Evolutionary conservation across 2,797 vertebrate species (phyloP).

Genomic region (Phrynocephalus vlangalii): DNA sequence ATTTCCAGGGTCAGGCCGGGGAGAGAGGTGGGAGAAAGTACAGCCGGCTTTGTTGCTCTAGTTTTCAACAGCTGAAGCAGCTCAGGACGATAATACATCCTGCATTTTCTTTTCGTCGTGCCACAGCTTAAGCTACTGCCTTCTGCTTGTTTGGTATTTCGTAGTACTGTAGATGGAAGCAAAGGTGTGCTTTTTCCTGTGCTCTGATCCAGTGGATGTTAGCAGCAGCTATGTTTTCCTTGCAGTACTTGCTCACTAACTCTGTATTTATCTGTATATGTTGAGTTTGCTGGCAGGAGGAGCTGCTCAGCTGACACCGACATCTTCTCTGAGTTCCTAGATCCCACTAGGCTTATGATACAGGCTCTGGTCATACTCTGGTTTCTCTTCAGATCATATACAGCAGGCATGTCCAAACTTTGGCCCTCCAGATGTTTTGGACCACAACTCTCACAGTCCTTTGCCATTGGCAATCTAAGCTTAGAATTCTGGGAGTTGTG

Average conservation of each 20-base stretch:
- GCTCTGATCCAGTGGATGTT: not conserved
- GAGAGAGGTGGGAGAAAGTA: conserved; percentile 8
- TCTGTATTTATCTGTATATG: not conserved
- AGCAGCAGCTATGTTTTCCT: not conserved
- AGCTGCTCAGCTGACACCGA: not conserved
- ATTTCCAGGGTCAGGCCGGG: conserved; percentile 15
- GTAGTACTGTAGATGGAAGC: not conserved
- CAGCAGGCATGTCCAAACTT: too few species aligned
- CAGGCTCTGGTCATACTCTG: not conserved
- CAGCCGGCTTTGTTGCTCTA: conserved; percentile 26
- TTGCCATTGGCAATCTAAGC: too few species aligned
- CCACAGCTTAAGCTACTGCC: not conserved
- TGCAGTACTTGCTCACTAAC: not conserved
- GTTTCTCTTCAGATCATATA: too few species aligned
- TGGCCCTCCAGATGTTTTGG: too few species aligned
- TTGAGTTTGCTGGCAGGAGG: conserved; percentile 5
- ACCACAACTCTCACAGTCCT: too few species aligned
- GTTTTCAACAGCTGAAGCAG: not conserved
- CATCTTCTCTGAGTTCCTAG: not conserved
- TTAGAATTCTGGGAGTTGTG: too few species aligned
- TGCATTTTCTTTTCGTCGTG: conserved; percentile 4
- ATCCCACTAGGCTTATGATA: not conserved
- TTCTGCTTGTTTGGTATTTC: not conserved
- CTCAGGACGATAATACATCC: conserved; percentile 19
- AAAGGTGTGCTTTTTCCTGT: not conserved